A percentile compares a stretch with the other conserved stretches of the same genome.
Conservation (phyloP, 2,113 vertebrate species). For the Butorides virescens region DNA sequence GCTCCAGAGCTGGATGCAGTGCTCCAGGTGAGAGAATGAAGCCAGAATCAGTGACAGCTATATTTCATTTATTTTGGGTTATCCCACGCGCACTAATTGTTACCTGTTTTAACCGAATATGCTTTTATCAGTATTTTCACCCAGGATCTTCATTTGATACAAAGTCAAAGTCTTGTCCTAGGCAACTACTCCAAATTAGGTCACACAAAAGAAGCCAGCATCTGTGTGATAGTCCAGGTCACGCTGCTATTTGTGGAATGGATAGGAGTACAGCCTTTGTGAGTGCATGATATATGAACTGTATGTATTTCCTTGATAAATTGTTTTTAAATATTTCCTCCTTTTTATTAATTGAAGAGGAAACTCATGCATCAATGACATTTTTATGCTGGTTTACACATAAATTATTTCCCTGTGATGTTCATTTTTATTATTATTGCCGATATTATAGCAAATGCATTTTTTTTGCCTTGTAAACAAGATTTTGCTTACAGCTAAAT, state of each 20-base stretch:
- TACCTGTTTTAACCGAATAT: background rate
- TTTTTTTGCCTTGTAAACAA: constrained; percentile 81
- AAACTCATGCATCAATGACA: constrained; percentile 98
- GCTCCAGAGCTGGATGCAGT: no score
- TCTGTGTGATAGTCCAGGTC: constrained; percentile 69
- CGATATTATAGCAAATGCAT: constrained; percentile 77
- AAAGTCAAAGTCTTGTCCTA: constrained; percentile 23
- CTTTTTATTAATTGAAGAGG: constrained; percentile 98
- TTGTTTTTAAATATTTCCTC: constrained; percentile 98
- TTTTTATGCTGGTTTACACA: constrained; percentile 87
- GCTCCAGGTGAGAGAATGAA: background rate
- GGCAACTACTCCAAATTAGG: constrained; percentile 37
- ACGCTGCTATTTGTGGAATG: constrained; percentile 80
- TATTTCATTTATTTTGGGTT: background rate
- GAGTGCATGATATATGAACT: constrained; percentile 94
- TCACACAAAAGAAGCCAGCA: constrained; percentile 63
- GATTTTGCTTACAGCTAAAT: constrained; percentile 84
- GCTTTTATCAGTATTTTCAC: background rate
- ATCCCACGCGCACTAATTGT: background rate
- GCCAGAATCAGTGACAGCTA: background rate
- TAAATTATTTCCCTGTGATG: constrained; percentile 90
- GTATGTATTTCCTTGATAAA: constrained; percentile 91
- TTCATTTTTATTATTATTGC: constrained; percentile 85
- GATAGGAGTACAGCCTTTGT: constrained; percentile 85
- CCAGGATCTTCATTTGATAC: background rate